Percentiles rank a stretch among this genome's conserved stretches.
These are phyloP conservation scores for Colossoma macropomum DNA, from an alignment of 2,113 vertebrate species.

Conservation along the genomic window DNA sequence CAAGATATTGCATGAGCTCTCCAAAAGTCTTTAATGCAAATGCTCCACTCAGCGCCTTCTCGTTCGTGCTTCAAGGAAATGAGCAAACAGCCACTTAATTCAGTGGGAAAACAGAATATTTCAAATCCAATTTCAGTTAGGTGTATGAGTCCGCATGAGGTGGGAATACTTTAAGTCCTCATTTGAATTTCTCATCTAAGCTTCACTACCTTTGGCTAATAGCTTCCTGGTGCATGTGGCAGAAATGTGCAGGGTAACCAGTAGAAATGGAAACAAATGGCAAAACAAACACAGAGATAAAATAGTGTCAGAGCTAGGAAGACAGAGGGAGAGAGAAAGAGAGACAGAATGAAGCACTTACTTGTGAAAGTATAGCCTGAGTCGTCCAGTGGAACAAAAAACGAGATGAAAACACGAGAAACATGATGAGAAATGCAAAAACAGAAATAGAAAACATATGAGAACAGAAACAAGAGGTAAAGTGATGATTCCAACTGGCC, in stretches of 20 bases:
- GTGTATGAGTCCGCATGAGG: conserved; percentile 8
- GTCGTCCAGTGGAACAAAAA: conserved; percentile 85
- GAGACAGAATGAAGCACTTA: conserved; percentile 85
- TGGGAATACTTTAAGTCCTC: conserved; percentile 32
- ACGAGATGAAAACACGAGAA: conserved; percentile 78
- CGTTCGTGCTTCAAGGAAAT: conserved; percentile 18
- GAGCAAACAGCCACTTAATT: conserved; percentile 41
- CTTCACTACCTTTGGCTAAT: conserved; percentile 28
- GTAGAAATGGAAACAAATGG: conserved; percentile 50
- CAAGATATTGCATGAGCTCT: conserved; percentile 30
- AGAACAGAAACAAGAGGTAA: conserved; percentile 67
- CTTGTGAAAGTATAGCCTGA: conserved; percentile 91
- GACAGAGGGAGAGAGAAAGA: conserved; percentile 5
- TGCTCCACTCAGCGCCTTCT: conserved; percentile 14
- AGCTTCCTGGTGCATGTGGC: conserved; percentile 37
- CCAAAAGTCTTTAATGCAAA: conserved; percentile 32
- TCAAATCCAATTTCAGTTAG: conserved; percentile 29
- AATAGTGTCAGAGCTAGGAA: conserved; percentile 49
- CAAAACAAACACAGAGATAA: conserved; percentile 42
- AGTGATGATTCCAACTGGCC: conserved; percentile 39
- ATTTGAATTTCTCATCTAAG: conserved; percentile 40
- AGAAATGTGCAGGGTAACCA: conserved; percentile 39
- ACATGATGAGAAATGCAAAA: conserved; percentile 65
- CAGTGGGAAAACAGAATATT: conserved; percentile 27
- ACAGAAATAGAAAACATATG: conserved; percentile 74